A percentile compares a stretch with the other conserved stretches of the same genome.
Conservation (phyloP, 2,888 invertebrate species). For the Agriotes lineatus region DNA sequence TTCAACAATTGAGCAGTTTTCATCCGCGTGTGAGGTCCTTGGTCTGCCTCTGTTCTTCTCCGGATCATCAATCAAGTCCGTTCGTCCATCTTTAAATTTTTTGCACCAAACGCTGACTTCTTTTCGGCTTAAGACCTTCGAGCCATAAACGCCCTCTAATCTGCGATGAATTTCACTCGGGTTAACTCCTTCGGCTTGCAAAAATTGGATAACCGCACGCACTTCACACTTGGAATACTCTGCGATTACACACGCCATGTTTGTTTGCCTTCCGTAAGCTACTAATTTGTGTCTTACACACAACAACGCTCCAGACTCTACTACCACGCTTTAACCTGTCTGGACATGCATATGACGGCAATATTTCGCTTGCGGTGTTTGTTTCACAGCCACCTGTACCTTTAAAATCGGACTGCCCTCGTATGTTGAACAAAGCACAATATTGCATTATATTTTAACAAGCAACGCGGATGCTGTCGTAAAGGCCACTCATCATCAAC, state of each 20-base stretch:
- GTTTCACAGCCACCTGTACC: not conserved
- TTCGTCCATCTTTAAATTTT: constrained; percentile 8
- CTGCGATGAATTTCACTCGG: constrained; percentile 23
- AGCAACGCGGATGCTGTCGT: too few species aligned
- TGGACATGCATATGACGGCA: too few species aligned
- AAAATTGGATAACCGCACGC: constrained; percentile 6
- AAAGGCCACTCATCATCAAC: too few species aligned
- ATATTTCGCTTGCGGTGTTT: not conserved
- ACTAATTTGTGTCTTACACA: not conserved
- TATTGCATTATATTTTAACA: too few species aligned
- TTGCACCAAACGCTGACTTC: constrained; percentile 21
- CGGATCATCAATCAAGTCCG: constrained; percentile 21
- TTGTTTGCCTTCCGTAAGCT: not conserved
- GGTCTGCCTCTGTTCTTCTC: constrained; percentile 21
- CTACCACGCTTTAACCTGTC: not conserved
- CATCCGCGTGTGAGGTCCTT: constrained; percentile 4
- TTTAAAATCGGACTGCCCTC: not conserved
- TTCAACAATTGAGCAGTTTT: constrained; percentile 10
- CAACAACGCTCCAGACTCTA: not conserved
- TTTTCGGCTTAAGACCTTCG: constrained; percentile 28
- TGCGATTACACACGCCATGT: constrained; percentile 17
- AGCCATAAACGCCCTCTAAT: constrained; percentile 24
- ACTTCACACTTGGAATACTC: not conserved
- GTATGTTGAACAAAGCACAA: too few species aligned
- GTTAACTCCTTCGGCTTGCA: constrained; percentile 29